These are phyloP conservation scores for Oreochromis aureus DNA, from an alignment of 2,113 vertebrate species.

Conservation along the genomic window DNA sequence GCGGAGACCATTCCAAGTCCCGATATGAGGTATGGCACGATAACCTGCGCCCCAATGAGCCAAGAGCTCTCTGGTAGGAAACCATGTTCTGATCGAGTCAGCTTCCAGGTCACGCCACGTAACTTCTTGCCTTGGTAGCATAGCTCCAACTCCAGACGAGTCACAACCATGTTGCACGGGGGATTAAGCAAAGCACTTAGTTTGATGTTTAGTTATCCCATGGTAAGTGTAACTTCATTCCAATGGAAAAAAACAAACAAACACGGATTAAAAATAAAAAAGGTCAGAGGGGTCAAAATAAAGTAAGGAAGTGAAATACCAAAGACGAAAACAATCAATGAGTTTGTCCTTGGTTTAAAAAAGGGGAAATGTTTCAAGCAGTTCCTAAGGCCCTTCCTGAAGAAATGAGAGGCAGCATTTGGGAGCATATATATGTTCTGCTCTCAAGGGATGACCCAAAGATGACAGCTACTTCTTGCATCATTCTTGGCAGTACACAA, in stretches of 20 bases:
- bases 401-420: neutral
- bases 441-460: neutral
- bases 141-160: conserved; percentile 83
- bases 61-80: conserved; percentile 81
- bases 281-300: neutral
- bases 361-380: neutral
- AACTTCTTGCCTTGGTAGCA: conserved; percentile 84
- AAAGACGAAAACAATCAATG: neutral
- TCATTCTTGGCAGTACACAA: neutral
- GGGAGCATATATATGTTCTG: neutral
- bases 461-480: neutral
- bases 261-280: neutral
- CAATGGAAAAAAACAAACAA: neutral
- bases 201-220: conserved; percentile 5
- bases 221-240: neutral
- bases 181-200: neutral
- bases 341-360: neutral
- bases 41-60: conserved; percentile 77
- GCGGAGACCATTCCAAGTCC: conserved; percentile 84
- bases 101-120: conserved; percentile 84
- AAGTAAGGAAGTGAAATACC: neutral
- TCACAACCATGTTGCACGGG: conserved; percentile 78
- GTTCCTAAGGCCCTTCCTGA: neutral
- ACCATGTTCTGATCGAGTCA: conserved; percentile 77
- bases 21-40: conserved; percentile 80